Evolutionary conservation across 2,888 invertebrate species (phyloP).

Genomic region (Microchrysa polita): DNA sequence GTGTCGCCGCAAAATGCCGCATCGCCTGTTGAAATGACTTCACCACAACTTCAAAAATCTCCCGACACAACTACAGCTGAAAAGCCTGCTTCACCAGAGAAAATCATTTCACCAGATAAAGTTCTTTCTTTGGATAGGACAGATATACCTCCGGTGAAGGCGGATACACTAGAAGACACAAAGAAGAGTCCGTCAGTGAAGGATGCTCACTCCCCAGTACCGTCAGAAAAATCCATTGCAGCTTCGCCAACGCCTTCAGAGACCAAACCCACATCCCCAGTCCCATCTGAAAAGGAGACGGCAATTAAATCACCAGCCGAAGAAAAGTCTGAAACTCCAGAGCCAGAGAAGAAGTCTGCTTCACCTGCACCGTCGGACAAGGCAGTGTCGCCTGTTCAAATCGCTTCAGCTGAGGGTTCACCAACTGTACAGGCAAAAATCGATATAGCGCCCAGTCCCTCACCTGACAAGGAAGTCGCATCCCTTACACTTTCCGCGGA

Average conservation of each 20-base stretch:
- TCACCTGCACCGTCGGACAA: neutral
- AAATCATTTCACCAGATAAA: neutral
- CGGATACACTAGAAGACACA: neutral
- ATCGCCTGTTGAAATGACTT: conserved; percentile 4
- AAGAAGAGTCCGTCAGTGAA: neutral
- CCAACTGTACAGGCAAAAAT: neutral
- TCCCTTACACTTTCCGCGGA: too few species aligned
- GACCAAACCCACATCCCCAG: neutral
- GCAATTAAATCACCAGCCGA: neutral
- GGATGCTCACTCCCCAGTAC: neutral
- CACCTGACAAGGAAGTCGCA: neutral
- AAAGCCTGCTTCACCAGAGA: neutral
- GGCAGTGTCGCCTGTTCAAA: neutral
- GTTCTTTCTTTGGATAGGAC: too few species aligned
- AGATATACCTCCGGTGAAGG: too few species aligned
- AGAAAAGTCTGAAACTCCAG: neutral
- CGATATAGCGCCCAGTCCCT: neutral
- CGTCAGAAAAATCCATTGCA: neutral
- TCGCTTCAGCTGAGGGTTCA: neutral
- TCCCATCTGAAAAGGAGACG: neutral
- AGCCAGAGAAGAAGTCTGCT: neutral
- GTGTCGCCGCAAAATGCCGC: neutral
- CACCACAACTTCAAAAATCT: neutral
- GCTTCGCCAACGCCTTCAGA: neutral
- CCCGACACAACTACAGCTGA: neutral